Percentiles rank a stretch among this genome's conserved stretches.
Evolutionary conservation across 1,140 invertebrate genomes (phyloP).

Genomic region (Neelides sp.): DNA sequence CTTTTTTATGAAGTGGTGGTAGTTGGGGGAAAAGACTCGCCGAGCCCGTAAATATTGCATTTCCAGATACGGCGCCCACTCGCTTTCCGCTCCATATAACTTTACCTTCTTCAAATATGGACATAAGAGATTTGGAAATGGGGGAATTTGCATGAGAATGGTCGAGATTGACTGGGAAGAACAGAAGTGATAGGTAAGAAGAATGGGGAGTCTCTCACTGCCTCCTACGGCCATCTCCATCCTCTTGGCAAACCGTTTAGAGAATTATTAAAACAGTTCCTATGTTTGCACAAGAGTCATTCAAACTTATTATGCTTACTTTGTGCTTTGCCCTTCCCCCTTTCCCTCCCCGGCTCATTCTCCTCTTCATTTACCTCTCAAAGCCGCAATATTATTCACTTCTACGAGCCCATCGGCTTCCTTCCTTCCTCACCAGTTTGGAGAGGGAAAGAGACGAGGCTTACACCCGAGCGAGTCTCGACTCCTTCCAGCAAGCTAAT

Average conservation of each 20-base stretch:
- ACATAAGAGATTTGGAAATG: conserved; percentile 12
- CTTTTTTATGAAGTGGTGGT: no score
- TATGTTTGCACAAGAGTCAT: conserved; percentile 13
- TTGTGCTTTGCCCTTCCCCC: conserved; percentile 3
- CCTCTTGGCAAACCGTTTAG: conserved; percentile 14
- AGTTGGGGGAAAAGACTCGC: no score
- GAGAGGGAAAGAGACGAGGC: neutral
- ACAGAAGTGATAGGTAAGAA: neutral
- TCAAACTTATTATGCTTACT: conserved; percentile 7
- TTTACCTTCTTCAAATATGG: conserved; percentile 13
- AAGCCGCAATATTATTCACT: neutral
- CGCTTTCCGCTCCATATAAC: no score
- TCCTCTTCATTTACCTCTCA: neutral
- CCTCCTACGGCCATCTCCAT: conserved; percentile 10
- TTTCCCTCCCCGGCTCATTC: no score
- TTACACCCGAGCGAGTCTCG: no score
- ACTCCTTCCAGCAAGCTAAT: no score
- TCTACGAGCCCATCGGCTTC: neutral
- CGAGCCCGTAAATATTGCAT: no score
- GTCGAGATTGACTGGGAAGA: neutral
- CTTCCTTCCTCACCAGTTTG: neutral
- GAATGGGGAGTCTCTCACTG: conserved; percentile 1
- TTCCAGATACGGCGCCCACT: no score
- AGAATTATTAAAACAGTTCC: conserved; percentile 17
- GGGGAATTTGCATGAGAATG: conserved; percentile 5